Evolutionary conservation across 2,113 vertebrate species (phyloP), one percentile per base, ranked within the genome.

Genomic region (Hyperopisus bebe): DNA sequence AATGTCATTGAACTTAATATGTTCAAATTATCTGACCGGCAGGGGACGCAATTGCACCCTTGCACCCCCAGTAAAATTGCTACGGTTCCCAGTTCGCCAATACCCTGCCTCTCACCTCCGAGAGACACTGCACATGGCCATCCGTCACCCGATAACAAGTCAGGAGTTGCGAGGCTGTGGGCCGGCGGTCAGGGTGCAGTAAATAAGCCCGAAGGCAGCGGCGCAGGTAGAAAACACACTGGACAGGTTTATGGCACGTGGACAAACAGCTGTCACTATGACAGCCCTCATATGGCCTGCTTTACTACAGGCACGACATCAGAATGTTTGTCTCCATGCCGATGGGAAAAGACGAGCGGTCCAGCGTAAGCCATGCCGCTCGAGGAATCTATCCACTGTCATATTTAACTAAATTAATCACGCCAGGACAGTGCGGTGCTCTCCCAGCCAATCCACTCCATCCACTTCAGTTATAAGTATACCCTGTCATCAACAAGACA

Each of bases 201-300:
- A 95, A 95, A 96, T 98, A 97, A 95, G 88, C 27, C 84, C 44
- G 89, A 21, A 89, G 9, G 21, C 90, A 93, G 92, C 92, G 93
- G 92, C 94, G 91, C 94, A 94, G 94, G 94, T 92, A 94, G n/a
- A 31, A 93, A 90, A 95, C 95, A 93, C 94, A 95, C 95, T 95
- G 92, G 94, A 95, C 96, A 95, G 94, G 96, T 96, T 97, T 88
- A 93, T 50, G 88, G 97, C 97, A 97, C 96, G 97, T 97, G 97
- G 97, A 97, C 93, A 94, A 98, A 98, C 96, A 97, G 96, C 97
- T 97, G 97, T 95, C 95, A 62, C 93, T 94, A 95, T 95, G 96
- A 96, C 95, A 95, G 95, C 95, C 92, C 92, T 88, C 48, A 9
- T 88, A 7, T 5, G 93, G 92, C 93, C 94, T 96, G 96, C 97